Evolutionary conservation across 2,113 vertebrate genomes (phyloP), one percentile per base, ranked within the genome.

Genomic region (Rhegmatorhina hoffmannsi): DNA sequence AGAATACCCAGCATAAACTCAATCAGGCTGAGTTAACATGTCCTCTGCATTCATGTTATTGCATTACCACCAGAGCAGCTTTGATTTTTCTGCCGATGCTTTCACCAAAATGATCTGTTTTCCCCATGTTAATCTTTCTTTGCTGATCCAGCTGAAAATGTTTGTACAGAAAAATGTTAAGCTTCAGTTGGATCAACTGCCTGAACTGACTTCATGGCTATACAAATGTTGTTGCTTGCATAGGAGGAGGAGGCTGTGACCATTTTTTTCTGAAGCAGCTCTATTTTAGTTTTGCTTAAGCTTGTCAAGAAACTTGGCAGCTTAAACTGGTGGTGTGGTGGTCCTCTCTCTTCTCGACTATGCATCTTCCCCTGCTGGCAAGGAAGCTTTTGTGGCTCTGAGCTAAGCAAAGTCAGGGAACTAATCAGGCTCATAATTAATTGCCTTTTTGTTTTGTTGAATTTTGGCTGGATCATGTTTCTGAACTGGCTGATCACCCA

Each of bases 181-280:
- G 38, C 80, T 94, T 90, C 56, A 20, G 29, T 55, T 90, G 76
- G 77, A 91, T 90, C 83, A 50, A 1, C 85, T 69, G 72, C 72
- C 72, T 94, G 44, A 75, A 43, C 63, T 91, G 79, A 34, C 76
- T 95, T 83, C 6, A 13, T 84, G 55, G 73, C 90, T 89, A 4
- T 52, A 75, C 68, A 67, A 63, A 87, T 77, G 60, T 81, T 93
- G 49, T 2, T 92, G 79, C 79, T 86, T 1, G 2, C 59, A 46
- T 5, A 82, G 84, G 72, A 79, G 75, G 43, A 82, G 59, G n/a
- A 47, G 62, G 31, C 86, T 90, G 60, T 84, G 86, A 59, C 72
- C 44, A 15, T 29, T 80, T 44, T 93, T 85, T 56, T 84, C 75
- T 80, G 79, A 94, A 87, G 74, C 58, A 76, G 56, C 76, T 94